A percentile compares a stretch with the other conserved stretches of the same genome.
These are phyloP conservation scores for Tachuris rubrigastra DNA, from an alignment of 2,113 vertebrate genomes.

Conservation along the genomic window DNA sequence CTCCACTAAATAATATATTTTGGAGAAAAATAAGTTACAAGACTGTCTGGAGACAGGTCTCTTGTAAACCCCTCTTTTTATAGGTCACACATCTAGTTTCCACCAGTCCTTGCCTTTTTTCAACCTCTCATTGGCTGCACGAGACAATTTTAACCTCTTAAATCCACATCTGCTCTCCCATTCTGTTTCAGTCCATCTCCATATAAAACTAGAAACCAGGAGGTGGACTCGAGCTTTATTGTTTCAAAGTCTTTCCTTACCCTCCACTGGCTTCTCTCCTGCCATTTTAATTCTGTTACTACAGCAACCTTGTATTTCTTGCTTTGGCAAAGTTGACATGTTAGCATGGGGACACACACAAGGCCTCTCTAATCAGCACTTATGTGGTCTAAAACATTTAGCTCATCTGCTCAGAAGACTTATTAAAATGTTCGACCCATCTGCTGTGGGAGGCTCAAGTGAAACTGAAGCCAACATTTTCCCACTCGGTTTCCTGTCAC, in stretches of 20 bases:
- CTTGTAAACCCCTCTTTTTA: background rate
- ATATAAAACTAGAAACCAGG: background rate
- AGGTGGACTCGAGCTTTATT: background rate
- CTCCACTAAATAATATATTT: background rate
- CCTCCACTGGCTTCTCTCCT: background rate
- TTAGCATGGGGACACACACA: conserved; percentile 14
- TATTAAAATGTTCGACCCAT: conserved; percentile 35
- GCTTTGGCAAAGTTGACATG: conserved; percentile 18
- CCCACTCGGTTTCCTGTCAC: conserved; percentile 41
- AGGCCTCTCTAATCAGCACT: conserved; percentile 16
- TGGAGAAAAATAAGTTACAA: background rate
- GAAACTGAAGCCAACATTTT: background rate
- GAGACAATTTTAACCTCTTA: background rate
- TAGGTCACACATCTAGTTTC: background rate
- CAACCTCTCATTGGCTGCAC: background rate
- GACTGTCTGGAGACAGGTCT: background rate
- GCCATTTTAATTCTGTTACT: conserved; percentile 39
- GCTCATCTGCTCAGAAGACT: conserved; percentile 41
- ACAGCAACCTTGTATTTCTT: conserved; percentile 22
- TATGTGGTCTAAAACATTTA: conserved; percentile 51
- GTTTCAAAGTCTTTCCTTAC: background rate
- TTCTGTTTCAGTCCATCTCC: background rate
- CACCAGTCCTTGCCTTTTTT: background rate
- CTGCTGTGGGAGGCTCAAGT: conserved; percentile 20
- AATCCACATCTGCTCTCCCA: background rate